Evolutionary conservation across 2,888 invertebrate species (phyloP).

Genomic region (Meghimatium bilineatum): DNA sequence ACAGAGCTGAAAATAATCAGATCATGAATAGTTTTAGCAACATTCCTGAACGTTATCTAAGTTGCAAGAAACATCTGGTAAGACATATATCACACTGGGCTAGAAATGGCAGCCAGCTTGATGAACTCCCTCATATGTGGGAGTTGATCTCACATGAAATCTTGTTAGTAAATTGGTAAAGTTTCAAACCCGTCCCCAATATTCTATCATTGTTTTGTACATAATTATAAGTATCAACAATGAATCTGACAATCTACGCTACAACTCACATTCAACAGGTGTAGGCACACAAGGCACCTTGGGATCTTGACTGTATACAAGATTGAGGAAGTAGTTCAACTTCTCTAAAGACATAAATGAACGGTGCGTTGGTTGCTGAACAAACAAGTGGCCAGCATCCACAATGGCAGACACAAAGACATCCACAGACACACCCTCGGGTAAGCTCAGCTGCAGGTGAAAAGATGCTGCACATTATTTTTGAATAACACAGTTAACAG

Average conservation of each 20-base stretch:
- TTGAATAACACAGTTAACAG: not conserved
- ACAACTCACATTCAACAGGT: conserved; percentile 84
- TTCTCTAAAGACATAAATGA: conserved; percentile 89
- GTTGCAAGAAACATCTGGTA: too few species aligned
- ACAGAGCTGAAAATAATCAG: too few species aligned
- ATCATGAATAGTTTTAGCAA: too few species aligned
- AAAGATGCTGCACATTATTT: conserved; percentile 32
- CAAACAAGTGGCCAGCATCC: conserved; percentile 91
- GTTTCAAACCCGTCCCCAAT: too few species aligned
- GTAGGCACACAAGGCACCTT: conserved; percentile 88
- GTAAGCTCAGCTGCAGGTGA: conserved; percentile 84
- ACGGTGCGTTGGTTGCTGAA: conserved; percentile 96
- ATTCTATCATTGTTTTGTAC: too few species aligned
- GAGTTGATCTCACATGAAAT: too few species aligned
- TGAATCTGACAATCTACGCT: not conserved
- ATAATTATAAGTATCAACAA: not conserved
- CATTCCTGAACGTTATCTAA: too few species aligned
- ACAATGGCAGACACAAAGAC: conserved; percentile 91
- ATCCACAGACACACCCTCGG: conserved; percentile 95
- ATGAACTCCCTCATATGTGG: too few species aligned
- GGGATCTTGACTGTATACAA: conserved; percentile 85
- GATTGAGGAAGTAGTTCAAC: conserved; percentile 87
- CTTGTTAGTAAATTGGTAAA: too few species aligned
- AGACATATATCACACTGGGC: too few species aligned
- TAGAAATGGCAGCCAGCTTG: too few species aligned